Base-by-base conservation (phyloP, 2,888 invertebrate genomes). In the Dorcus hopei region DNA sequence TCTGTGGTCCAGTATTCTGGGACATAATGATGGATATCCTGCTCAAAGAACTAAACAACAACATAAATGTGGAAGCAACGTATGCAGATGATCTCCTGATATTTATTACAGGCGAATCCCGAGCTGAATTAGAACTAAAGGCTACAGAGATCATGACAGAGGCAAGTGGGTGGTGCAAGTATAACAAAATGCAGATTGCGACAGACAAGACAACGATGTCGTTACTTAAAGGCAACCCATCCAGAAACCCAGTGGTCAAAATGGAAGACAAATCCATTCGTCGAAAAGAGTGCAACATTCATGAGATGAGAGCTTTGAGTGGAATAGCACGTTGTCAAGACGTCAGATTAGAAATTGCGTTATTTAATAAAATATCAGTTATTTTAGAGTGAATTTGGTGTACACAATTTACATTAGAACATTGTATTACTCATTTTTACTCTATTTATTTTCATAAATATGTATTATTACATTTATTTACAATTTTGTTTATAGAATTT, bases 61-160 rank as follows among this genome's bases (percentile, higher is more conserved):
- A 38, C 2, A 43, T 3, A 3, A 45, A 45, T 3, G 7, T 19
- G 9, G 7, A 16, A 7, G 39, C 39, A 7, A 3, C 4, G 7
- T 51, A 58, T 11, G 54, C 58, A 1, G 58, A 58, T 33, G 58
- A 58, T 43, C 9, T 58, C 1, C 26, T 58, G 1, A 5, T 54
- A 2, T 4, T 54, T 16, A 9, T 54, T 4, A 6, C 39, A 2
- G 54, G 49, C 2, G 23, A 54, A 5, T 45, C 33, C 8, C 49
- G 57, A 14, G 3, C 6, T 3, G 26, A 47, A 9, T 1, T 57
- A 40, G 58, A 58, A 14, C 8, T 16, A 3, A 38, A n/a, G 7
- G 42, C 41, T 1, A 33, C 9, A 8, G 19, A 7, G 5, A 26
- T 26, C 2, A 6, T 43, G 7, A 9, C 9, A 1, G 3, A 9